phyloP scores from a whole-genome alignment of 2,797 vertebrate genomes.

The Sebastes iracundus region DNA sequence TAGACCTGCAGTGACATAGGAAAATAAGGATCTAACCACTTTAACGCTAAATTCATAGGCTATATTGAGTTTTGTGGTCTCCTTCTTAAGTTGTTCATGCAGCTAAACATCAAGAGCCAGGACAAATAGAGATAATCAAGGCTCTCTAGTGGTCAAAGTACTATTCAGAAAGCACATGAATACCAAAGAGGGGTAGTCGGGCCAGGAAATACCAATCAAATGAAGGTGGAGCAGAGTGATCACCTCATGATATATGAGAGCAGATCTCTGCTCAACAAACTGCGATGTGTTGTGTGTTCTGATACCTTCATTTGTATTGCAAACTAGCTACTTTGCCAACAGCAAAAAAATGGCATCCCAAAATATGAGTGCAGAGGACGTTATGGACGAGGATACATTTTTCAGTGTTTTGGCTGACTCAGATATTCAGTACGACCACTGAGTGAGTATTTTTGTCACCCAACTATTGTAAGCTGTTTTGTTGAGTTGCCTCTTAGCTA shows the following conservation, averaged over 20 bases:
- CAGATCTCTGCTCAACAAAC: background rate
- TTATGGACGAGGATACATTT: too few relatives aligned
- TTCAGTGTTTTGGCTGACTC: fast-evolving
- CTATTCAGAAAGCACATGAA: slow-evolving; percentile 4
- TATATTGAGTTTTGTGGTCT: background rate
- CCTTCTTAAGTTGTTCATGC: background rate
- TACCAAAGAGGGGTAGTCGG: background rate
- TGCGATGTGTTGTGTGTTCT: too few relatives aligned
- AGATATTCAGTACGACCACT: too few relatives aligned
- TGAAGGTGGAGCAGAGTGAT: background rate
- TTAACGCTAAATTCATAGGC: background rate
- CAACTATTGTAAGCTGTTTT: too few relatives aligned
- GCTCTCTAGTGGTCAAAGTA: background rate
- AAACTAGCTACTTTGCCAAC: too few relatives aligned
- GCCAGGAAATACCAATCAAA: slow-evolving; percentile 17
- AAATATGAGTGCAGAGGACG: too few relatives aligned
- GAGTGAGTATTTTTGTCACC: too few relatives aligned
- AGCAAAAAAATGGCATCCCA: too few relatives aligned
- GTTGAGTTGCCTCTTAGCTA: too few relatives aligned
- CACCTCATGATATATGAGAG: slow-evolving; percentile 3
- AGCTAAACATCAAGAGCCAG: background rate
- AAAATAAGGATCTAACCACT: background rate
- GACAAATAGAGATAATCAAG: background rate
- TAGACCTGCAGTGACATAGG: background rate
- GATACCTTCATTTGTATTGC: too few relatives aligned